phyloP scores from a whole-genome alignment of 2,113 vertebrate genomes.

The Psittacara wagleri region DNA sequence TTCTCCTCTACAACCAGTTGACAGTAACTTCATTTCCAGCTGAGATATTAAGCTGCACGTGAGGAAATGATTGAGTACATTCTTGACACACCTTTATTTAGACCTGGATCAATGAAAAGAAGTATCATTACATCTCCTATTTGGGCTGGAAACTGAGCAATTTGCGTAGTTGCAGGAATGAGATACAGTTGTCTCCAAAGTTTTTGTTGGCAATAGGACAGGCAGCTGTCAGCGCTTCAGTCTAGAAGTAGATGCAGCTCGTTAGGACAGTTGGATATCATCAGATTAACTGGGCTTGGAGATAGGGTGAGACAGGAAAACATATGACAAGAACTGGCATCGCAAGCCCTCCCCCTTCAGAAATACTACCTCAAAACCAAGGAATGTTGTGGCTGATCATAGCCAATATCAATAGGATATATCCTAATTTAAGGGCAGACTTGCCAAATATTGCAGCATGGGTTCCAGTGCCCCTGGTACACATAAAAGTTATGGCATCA shows the following conservation, averaged over 20 bases:
- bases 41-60: neutral
- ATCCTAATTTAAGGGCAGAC: conserved; percentile 33
- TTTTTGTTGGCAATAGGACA: conserved; percentile 48
- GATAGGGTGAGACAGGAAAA: conserved; percentile 65
- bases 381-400: conserved; percentile 16
- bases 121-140: conserved; percentile 11
- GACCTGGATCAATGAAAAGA: conserved; percentile 12
- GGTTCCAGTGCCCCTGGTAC: conserved; percentile 47
- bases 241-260: conserved; percentile 56
- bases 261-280: conserved; percentile 63
- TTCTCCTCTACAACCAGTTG: neutral
- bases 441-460: conserved; percentile 51
- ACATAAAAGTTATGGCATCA: conserved; percentile 56
- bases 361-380: conserved; percentile 63
- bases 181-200: conserved; percentile 45
- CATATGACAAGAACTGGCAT: conserved; percentile 55
- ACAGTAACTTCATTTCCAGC: neutral
- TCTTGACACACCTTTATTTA: conserved; percentile 29
- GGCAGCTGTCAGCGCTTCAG: conserved; percentile 51
- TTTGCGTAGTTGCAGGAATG: conserved; percentile 32
- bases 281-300: conserved; percentile 57
- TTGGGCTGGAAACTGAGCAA: conserved; percentile 33
- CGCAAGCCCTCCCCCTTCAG: neutral
- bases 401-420: conserved; percentile 59
- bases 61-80: neutral